Base-by-base conservation (phyloP, 2,888 invertebrate genomes). In the Hirtodrosophila trivittata region DNA sequence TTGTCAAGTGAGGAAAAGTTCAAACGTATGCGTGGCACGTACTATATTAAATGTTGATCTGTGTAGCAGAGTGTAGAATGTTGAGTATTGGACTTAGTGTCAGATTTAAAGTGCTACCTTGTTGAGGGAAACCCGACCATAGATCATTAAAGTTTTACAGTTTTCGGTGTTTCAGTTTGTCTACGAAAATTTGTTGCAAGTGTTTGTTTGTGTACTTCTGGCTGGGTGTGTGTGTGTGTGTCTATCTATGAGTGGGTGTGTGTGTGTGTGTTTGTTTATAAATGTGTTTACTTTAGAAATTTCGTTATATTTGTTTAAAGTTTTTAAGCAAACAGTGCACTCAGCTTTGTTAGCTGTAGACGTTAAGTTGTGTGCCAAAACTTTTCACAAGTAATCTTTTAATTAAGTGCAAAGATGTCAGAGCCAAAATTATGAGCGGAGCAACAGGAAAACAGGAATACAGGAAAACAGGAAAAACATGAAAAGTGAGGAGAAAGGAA, bases 211-310 rank as follows among this genome's bases (percentile, higher is more conserved):
- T 30, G 41, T 12, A 7, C 4, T 12, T 55, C 26, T 41, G 32
- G 14, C 10, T 46, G 18, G 26, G 30, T 18, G 45, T 41, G 42
- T 52, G 30, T 14, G 32, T 18, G 41, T 50, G 50, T 68, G 47
- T 45, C 35, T 54, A 8, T 28, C 9, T 28, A n/a, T 28, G 28
- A 28, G 28, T 38, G 28, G 39, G 37, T 63, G 30, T 49, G 45
- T 37, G 51, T 62, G 50, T 50, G 28, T 54, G 33, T 47, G 43
- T 66, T 46, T 84, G 59, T 60, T 58, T 45, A 60, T 59, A 80
- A 86, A 83, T 84, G 78, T 82, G 82, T 86, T 86, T 83, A 68
- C 86, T 76, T 86, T 71, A 60, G 72, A 76, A 83, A 83, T 86
- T 86, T 86, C 66, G 86, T 64, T 60, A 62, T 84, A 86, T 83